Conservation (phyloP, 2,888 invertebrate species). For the Hipparchia semele region DNA sequence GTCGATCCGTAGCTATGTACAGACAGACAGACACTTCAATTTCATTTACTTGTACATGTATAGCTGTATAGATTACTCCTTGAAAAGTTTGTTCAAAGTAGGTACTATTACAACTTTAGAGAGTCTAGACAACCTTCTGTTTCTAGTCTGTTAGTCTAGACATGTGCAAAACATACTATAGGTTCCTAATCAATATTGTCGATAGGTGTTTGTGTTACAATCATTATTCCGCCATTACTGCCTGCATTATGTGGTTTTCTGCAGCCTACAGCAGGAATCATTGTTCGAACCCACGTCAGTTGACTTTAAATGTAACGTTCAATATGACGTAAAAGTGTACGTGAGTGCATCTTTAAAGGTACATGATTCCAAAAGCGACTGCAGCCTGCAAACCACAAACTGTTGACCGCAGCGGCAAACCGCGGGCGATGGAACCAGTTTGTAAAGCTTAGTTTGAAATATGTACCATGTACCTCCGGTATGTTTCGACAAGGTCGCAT, state of each 20-base stretch:
- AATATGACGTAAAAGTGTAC: background rate
- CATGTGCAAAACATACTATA: background rate
- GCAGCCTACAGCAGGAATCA: background rate
- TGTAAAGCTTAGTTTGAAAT: too few relatives aligned
- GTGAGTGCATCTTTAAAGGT: too few relatives aligned
- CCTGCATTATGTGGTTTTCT: background rate
- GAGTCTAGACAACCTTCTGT: background rate
- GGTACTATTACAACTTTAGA: background rate
- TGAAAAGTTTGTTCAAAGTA: background rate
- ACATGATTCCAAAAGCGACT: too few relatives aligned
- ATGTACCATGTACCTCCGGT: too few relatives aligned
- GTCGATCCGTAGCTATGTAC: too few relatives aligned
- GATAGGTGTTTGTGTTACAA: background rate
- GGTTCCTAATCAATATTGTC: conserved; percentile 6
- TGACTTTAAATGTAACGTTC: conserved; percentile 7
- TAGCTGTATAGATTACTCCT: background rate
- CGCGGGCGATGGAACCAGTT: too few relatives aligned
- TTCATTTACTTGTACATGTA: too few relatives aligned
- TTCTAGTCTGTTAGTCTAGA: background rate
- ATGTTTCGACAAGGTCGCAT: too few relatives aligned
- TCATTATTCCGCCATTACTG: conserved; percentile 1
- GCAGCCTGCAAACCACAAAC: too few relatives aligned
- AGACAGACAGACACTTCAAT: too few relatives aligned
- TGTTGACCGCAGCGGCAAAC: too few relatives aligned
- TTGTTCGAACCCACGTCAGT: background rate